Evolutionary conservation across 2,797 vertebrate genomes (phyloP).

Genomic region (Bradypodion pumilum): DNA sequence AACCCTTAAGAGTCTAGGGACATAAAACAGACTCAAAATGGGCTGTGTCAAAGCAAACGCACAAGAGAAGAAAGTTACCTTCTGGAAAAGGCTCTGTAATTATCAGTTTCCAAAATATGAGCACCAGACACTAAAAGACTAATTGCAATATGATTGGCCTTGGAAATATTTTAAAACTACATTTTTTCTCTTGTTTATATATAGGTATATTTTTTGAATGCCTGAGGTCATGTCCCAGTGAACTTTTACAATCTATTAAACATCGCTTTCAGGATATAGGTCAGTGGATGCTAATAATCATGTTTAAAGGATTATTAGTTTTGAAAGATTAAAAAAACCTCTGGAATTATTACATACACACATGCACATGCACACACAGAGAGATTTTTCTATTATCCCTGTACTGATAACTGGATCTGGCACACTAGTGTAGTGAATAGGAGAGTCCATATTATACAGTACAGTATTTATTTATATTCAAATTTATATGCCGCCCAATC

Average conservation of each 20-base stretch:
- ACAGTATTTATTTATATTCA: too few species aligned
- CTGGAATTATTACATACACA: not conserved
- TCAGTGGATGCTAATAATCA: not conserved
- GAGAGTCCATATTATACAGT: not conserved
- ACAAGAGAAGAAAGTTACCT: rapidly evolving
- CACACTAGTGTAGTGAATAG: not conserved
- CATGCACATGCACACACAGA: not conserved
- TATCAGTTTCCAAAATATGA: not conserved
- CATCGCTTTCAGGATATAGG: not conserved
- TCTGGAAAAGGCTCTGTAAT: not conserved
- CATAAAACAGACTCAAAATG: slow-evolving; percentile 2
- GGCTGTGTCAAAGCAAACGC: not conserved
- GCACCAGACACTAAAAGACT: not conserved
- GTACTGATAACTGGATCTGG: not conserved
- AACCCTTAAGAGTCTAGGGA: slow-evolving; percentile 36
- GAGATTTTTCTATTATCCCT: not conserved
- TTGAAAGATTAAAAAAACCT: not conserved
- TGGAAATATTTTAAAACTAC: not conserved
- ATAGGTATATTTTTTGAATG: not conserved
- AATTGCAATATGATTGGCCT: too few species aligned
- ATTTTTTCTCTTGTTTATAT: not conserved
- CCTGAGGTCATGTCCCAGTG: not conserved
- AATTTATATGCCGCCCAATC: too few species aligned
- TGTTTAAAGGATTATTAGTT: not conserved
- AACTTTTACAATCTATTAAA: not conserved